A percentile compares a stretch with the other conserved stretches of the same genome.
Conservation (phyloP, 2,113 vertebrate genomes). For the Nibea albiflora region DNA sequence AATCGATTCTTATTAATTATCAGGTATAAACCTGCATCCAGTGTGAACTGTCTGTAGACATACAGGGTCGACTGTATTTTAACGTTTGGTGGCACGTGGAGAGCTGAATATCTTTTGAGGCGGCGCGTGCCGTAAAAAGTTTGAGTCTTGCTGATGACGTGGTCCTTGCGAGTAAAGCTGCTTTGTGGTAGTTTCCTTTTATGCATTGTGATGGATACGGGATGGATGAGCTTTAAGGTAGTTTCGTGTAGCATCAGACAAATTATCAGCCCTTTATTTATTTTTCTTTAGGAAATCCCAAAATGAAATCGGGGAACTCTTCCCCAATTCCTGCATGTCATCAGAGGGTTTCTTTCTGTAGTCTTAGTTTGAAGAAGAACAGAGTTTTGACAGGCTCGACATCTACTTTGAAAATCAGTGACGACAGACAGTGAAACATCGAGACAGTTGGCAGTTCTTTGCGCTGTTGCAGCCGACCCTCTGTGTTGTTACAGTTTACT, state of each 20-base stretch:
- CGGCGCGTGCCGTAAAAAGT: too few relatives aligned
- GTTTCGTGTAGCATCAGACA: neutral
- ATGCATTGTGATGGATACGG: neutral
- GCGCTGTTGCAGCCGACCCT: slow-evolving; percentile 10
- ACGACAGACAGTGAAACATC: neutral
- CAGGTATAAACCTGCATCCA: too few relatives aligned
- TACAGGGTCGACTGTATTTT: too few relatives aligned
- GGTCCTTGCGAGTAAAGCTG: too few relatives aligned
- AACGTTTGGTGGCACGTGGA: too few relatives aligned
- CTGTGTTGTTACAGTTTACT: slow-evolving; percentile 34
- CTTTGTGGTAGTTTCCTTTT: neutral
- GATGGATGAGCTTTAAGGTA: neutral
- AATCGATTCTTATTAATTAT: too few relatives aligned
- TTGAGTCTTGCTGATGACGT: too few relatives aligned
- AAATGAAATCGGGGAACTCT: neutral
- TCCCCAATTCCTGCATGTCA: neutral
- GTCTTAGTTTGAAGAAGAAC: neutral
- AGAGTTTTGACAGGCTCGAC: slow-evolving; percentile 11
- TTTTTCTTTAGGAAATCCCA: neutral
- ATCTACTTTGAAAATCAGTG: slow-evolving; percentile 13
- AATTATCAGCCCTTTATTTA: neutral
- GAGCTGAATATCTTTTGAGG: too few relatives aligned
- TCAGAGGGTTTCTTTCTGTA: neutral
- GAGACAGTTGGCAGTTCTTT: slow-evolving; percentile 22
- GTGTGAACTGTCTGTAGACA: too few relatives aligned